Conservation (phyloP, 1,140 invertebrate genomes). For the Whitmania pigra region DNA sequence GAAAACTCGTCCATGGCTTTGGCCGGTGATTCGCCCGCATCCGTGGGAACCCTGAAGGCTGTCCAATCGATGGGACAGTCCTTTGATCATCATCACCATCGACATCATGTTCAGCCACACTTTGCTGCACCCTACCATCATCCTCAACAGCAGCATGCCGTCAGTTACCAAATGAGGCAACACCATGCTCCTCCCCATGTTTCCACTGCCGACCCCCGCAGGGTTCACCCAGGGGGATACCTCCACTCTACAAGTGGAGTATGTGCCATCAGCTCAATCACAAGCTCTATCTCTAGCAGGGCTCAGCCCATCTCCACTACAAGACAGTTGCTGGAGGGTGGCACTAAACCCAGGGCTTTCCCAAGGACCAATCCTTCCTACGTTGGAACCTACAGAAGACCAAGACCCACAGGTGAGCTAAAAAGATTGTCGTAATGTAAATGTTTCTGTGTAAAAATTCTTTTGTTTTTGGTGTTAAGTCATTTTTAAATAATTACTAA, state of each 20-base stretch:
- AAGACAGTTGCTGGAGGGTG: neutral
- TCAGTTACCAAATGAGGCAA: neutral
- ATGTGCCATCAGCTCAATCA: neutral
- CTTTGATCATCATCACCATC: conserved; percentile 2
- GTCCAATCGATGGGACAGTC: neutral
- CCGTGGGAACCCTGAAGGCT: neutral
- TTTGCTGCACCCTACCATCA: neutral
- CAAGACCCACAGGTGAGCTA: neutral
- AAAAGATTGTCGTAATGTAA: no score
- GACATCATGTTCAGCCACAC: neutral
- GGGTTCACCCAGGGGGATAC: neutral
- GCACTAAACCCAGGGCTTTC: conserved; percentile 36
- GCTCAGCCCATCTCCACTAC: neutral
- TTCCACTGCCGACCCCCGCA: neutral
- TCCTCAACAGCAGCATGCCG: neutral
- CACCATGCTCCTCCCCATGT: neutral
- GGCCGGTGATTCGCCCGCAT: neutral
- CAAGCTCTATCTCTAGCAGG: neutral
- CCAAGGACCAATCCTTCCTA: conserved; percentile 41
- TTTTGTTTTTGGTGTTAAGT: no score
- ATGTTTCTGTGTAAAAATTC: no score
- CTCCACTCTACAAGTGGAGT: neutral
- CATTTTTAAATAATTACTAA: no score
- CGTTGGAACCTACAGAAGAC: conserved; percentile 33
- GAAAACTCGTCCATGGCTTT: neutral